Evolutionary conservation across 2,797 vertebrate genomes (phyloP).

Genomic region (Bucorvus abyssinicus): DNA sequence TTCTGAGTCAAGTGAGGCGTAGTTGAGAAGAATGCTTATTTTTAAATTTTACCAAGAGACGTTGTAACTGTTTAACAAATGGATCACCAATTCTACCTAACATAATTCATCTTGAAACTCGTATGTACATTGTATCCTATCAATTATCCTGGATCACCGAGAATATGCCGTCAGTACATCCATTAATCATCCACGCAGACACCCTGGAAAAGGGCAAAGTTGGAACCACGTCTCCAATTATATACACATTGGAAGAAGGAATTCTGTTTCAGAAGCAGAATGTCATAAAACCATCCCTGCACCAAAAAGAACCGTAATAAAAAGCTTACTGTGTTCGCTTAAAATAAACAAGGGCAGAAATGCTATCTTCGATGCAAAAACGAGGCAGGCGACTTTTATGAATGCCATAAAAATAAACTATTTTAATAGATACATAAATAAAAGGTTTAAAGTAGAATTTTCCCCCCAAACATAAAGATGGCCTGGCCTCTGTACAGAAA

Average conservation of each 20-base stretch:
- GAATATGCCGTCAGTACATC: not conserved
- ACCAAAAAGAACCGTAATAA: not conserved
- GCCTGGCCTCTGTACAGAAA: constrained; percentile 63
- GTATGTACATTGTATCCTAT: not conserved
- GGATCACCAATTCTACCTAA: not conserved
- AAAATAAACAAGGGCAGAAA: not conserved
- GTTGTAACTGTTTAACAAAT: not conserved
- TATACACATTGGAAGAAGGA: not conserved
- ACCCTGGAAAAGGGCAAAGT: constrained; percentile 1
- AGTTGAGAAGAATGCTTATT: not conserved
- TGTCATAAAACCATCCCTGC: not conserved
- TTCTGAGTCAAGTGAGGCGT: not conserved
- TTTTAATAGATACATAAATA: constrained; percentile 81
- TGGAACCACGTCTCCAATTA: not conserved
- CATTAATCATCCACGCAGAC: not conserved
- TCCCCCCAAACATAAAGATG: constrained; percentile 20
- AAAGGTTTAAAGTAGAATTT: constrained; percentile 58
- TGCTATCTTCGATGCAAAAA: not conserved
- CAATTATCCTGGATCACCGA: not conserved
- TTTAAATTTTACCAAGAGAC: not conserved
- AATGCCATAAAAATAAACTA: constrained; percentile 77
- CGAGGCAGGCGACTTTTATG: constrained; percentile 40
- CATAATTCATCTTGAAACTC: not conserved
- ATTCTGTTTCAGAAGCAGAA: not conserved
- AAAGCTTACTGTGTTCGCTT: not conserved